Evolutionary conservation across 2,797 vertebrate species (phyloP).

Genomic region (Pangasius sanitwongsei): DNA sequence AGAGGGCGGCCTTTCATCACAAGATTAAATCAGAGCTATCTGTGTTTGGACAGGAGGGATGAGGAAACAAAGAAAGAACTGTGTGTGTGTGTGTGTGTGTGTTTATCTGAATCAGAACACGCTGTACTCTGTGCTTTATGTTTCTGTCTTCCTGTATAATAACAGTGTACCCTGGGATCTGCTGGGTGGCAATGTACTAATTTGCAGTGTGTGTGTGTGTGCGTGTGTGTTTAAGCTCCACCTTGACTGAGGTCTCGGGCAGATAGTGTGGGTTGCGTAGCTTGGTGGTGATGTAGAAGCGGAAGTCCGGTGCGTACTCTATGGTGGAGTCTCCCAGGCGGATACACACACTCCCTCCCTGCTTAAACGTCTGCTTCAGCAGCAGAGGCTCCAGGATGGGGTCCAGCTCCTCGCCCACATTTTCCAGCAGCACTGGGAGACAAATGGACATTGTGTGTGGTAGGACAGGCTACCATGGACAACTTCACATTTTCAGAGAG

Average conservation of each 20-base stretch:
- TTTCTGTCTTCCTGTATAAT: background rate
- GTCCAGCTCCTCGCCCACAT: conserved; percentile 87
- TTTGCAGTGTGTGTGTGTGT: conserved; percentile 4
- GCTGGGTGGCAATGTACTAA: background rate
- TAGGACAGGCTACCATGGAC: background rate
- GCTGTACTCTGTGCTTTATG: background rate
- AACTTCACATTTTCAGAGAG: background rate
- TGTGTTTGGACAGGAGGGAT: background rate
- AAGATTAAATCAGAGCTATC: conserved; percentile 26
- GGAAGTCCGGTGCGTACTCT: conserved; percentile 85
- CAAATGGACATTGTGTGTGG: background rate
- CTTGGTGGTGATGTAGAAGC: conserved; percentile 90
- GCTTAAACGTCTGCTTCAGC: conserved; percentile 89
- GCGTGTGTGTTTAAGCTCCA: conserved; percentile 55
- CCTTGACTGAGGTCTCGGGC: conserved; percentile 88
- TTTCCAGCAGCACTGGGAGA: conserved; percentile 84
- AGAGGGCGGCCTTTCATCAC: conserved; percentile 30
- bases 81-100: conserved; percentile 5
- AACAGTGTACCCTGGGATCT: background rate
- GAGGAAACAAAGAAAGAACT: conserved; percentile 18
- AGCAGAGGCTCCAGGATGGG: conserved; percentile 87
- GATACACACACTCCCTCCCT: conserved; percentile 82
- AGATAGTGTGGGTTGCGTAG: conserved; percentile 89
- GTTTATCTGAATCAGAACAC: background rate
- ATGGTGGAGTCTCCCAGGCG: conserved; percentile 85